Evolutionary conservation across 2,797 vertebrate species (phyloP).

Genomic region (Enteromius radiatus): DNA sequence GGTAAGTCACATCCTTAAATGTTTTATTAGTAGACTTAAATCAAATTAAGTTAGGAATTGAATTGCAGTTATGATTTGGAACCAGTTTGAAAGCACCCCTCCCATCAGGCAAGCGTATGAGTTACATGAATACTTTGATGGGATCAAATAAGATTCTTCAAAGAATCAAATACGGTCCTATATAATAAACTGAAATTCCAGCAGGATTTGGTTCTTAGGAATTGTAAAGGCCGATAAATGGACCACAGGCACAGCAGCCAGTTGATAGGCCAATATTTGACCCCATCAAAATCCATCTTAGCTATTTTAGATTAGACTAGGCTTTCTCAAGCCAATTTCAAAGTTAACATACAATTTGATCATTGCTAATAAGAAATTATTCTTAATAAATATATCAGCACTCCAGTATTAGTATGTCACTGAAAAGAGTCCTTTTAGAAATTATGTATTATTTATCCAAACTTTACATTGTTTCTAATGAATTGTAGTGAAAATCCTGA

Average conservation of each 20-base stretch:
- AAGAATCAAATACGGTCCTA: background rate
- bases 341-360: background rate
- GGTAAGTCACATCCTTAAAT: constrained; percentile 73
- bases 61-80: background rate
- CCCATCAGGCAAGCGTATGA: background rate
- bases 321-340: background rate
- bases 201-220: background rate
- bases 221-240: background rate
- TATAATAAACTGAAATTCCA: background rate
- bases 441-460: background rate
- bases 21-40: background rate
- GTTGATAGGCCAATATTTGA: background rate
- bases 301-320: background rate
- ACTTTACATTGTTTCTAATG: background rate
- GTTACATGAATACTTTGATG: background rate
- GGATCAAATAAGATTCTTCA: background rate
- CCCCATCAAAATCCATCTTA: background rate
- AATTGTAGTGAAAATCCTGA: background rate
- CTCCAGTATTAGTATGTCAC: background rate
- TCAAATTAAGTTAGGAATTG: background rate
- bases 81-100: background rate
- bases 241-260: background rate
- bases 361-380: background rate
- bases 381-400: background rate
- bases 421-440: background rate